Conservation (phyloP, 2,888 invertebrate species). For the Dexiosoma caninum region DNA sequence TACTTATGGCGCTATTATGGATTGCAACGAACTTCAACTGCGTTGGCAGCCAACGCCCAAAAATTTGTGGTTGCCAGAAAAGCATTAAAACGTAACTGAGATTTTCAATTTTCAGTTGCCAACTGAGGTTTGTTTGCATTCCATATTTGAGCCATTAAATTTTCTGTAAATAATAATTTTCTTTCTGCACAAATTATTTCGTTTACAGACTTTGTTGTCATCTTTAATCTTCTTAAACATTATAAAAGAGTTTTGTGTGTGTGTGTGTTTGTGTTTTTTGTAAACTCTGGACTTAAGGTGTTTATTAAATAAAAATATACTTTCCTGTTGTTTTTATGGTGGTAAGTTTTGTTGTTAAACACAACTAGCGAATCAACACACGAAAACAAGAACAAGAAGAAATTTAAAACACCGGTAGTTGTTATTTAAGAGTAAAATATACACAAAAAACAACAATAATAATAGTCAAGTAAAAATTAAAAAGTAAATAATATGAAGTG, state of each 20-base stretch:
- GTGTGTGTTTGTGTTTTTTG: not conserved
- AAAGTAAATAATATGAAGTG: conserved; percentile 33
- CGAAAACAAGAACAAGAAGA: not conserved
- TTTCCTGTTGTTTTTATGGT: conserved; percentile 33
- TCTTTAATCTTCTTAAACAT: not conserved
- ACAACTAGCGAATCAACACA: conserved; percentile 23
- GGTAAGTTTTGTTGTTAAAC: conserved; percentile 37
- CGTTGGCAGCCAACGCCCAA: no score
- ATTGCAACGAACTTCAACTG: no score
- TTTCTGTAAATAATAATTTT: no score
- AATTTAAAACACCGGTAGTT: conserved; percentile 51
- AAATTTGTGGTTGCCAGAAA: no score
- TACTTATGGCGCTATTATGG: no score
- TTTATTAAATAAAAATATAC: conserved; percentile 29
- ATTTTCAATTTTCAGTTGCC: no score
- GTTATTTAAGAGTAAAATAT: conserved; percentile 49
- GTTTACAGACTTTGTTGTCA: not conserved
- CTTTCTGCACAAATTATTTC: not conserved
- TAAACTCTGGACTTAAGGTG: conserved; percentile 32
- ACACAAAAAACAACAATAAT: conserved; percentile 19
- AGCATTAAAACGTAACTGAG: no score
- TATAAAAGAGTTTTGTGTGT: not conserved
- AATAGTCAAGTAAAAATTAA: not conserved
- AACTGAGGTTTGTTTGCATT: no score
- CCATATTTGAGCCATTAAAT: no score